Evolutionary conservation across 2,797 vertebrate species (phyloP).

Genomic region (Notolabrus celidotus): DNA sequence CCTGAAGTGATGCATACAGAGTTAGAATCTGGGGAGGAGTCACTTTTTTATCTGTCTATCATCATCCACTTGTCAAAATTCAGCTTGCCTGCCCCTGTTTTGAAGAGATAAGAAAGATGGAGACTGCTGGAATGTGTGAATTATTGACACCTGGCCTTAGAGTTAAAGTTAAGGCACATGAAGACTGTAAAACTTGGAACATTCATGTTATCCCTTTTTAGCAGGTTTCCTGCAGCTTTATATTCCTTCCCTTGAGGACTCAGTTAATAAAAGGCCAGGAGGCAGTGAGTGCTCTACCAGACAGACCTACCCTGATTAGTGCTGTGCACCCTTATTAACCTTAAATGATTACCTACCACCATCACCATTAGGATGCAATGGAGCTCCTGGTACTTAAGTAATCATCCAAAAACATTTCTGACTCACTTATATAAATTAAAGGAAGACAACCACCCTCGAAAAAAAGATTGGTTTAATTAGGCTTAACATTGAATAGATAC

Average conservation of each 20-base stretch:
- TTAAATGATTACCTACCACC: slow-evolving; percentile 73
- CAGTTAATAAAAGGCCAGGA: slow-evolving; percentile 56
- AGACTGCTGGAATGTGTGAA: not conserved
- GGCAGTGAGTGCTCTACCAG: slow-evolving; percentile 38
- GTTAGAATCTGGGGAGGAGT: slow-evolving; percentile 13
- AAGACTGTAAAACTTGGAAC: not conserved
- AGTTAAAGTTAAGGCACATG: not conserved
- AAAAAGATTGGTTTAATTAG: slow-evolving; percentile 51
- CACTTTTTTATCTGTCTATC: slow-evolving; percentile 12
- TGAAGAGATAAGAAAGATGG: slow-evolving; percentile 5
- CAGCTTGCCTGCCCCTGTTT: slow-evolving; percentile 4
- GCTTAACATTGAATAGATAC: slow-evolving; percentile 28
- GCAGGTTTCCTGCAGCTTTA: slow-evolving; percentile 6
- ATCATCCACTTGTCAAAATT: slow-evolving; percentile 26
- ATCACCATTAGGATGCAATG: slow-evolving; percentile 59
- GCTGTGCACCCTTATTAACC: slow-evolving; percentile 72
- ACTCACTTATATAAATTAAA: slow-evolving; percentile 46
- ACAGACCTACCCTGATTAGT: slow-evolving; percentile 64
- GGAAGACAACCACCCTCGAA: slow-evolving; percentile 34
- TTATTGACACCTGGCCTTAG: not conserved
- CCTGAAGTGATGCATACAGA: not conserved
- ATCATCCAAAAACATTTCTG: slow-evolving; percentile 65
- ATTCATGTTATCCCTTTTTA: slow-evolving; percentile 18
- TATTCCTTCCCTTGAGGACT: slow-evolving; percentile 31
- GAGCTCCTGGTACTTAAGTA: slow-evolving; percentile 61